Evolutionary conservation across 2,797 vertebrate genomes (phyloP), one percentile per base, ranked within the genome.

Genomic region (Schizopygopsis malacanthus): DNA sequence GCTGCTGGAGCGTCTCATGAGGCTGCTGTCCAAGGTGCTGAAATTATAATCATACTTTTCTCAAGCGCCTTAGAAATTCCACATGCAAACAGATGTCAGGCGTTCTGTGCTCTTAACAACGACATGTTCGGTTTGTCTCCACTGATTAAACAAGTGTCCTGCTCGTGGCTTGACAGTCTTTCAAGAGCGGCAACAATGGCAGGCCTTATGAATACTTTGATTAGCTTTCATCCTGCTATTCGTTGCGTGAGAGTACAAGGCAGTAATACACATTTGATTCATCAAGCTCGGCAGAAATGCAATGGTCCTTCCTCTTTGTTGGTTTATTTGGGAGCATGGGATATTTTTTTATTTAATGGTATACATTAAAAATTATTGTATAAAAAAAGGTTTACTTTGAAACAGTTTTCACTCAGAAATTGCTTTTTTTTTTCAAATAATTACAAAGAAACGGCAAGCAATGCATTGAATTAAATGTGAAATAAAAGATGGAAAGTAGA

Each of bases 11-110:
- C 16, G 59, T 61, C 90, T 89, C 87, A 22, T 50, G 69, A 79
- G 90, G 91, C 82, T 70, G 93, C 94, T 95, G 93, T 95, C 94
- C 93, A 6, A 90, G 93, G 95, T 95, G 92, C 95, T 95, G 94
- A 95, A 94, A 93, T 87, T 94, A 92, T 93, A 89, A 93, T 93
- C 91, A 88, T 87, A 90, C 90, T 86, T 91, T 94, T 93, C 88
- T 82, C 85, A 84, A 87, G 47, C 89, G 87, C 89, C 85, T 89
- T 91, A 89, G 85, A 91, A 89, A 91, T 88, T 90, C 88, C 88
- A 87, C 69, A 78, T 90, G 87, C 84, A 88, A 86, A 83, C 83
- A 76, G 43, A 89, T 61, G 88, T 86, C 89, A 87, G 70, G 70
- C 81, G 88, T 81, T 80, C 87, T 50, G 65, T 52, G 63, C 91